phyloP scores from a whole-genome alignment of 2,797 vertebrate genomes.

The Chrosomus eos region DNA sequence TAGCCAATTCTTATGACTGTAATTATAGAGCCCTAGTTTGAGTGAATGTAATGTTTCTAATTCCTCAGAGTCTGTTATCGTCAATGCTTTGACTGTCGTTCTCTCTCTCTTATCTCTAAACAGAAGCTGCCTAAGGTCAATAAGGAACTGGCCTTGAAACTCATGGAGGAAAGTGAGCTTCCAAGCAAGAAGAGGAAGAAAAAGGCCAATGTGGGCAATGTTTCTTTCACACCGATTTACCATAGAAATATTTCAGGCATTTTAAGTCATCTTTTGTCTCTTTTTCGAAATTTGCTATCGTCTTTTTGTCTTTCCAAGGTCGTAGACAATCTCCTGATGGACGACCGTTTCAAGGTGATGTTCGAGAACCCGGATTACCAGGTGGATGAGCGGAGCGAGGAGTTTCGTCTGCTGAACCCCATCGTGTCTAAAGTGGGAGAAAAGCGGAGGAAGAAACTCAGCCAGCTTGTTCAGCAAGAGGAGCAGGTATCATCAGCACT shows the following conservation, averaged over 20 bases:
- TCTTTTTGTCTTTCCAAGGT: conserved; percentile 71
- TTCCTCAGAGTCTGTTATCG: not conserved
- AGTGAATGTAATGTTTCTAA: not conserved
- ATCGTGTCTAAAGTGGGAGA: conserved; percentile 94
- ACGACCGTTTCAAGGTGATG: conserved; percentile 97
- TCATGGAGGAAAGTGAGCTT: conserved; percentile 90
- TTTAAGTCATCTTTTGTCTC: not conserved
- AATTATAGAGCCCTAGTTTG: not conserved
- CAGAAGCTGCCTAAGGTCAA: conserved; percentile 96
- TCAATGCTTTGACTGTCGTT: not conserved
- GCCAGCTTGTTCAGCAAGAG: conserved; percentile 79
- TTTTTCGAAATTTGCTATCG: not conserved
- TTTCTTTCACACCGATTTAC: not conserved
- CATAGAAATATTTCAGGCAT: not conserved
- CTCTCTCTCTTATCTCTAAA: conserved; percentile 40
- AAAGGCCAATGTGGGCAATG: conserved; percentile 86
- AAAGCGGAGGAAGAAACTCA: conserved; percentile 90
- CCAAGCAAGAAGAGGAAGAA: conserved; percentile 76
- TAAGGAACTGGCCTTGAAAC: conserved; percentile 93
- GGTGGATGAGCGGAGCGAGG: conserved; percentile 95
- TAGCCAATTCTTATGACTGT: not conserved
- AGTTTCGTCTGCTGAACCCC: conserved; percentile 95
- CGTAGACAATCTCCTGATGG: conserved; percentile 87
- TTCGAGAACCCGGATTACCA: conserved; percentile 98
- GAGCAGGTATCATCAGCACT: conserved; percentile 75